A percentile compares a stretch with the other conserved stretches of the same genome.
Evolutionary conservation across 2,113 vertebrate species (phyloP).

Genomic region (Alexandromys fortis): DNA sequence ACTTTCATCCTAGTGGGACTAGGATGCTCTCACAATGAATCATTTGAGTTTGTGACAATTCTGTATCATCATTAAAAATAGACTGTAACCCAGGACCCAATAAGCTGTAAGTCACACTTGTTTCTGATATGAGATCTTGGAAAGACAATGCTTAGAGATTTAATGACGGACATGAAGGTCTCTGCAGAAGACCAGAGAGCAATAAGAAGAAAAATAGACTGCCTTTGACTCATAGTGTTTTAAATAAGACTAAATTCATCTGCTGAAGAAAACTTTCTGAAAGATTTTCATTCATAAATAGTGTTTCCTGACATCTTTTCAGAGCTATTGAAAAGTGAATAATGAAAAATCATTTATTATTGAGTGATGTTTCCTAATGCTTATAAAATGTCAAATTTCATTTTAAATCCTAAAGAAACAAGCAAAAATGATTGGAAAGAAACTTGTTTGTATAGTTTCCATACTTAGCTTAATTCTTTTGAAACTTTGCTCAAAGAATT

Average conservation of each 20-base stretch:
- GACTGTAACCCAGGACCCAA: background rate
- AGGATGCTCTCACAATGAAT: background rate
- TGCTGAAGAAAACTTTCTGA: background rate
- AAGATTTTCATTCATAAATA: constrained; percentile 54
- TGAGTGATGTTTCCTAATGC: constrained; percentile 68
- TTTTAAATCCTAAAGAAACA: constrained; percentile 66
- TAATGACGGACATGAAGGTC: background rate
- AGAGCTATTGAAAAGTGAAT: constrained; percentile 35
- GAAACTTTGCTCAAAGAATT: constrained; percentile 2
- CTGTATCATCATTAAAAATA: background rate
- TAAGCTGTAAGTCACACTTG: background rate
- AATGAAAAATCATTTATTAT: constrained; percentile 15
- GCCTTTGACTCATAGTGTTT: background rate
- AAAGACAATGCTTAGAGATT: constrained; percentile 2
- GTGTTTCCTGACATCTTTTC: constrained; percentile 50
- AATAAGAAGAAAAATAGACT: background rate
- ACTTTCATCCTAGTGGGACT: background rate
- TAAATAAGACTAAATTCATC: background rate
- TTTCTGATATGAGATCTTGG: background rate
- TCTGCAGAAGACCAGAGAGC: background rate
- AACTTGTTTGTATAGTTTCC: constrained; percentile 63
- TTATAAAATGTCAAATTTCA: constrained; percentile 69
- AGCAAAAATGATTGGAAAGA: constrained; percentile 61
- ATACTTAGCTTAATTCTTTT: constrained; percentile 49
- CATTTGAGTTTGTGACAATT: background rate